Evolutionary conservation across 1,140 invertebrate genomes (phyloP), one percentile per base, ranked within the genome.

Genomic region (Diorhabda elongata): DNA sequence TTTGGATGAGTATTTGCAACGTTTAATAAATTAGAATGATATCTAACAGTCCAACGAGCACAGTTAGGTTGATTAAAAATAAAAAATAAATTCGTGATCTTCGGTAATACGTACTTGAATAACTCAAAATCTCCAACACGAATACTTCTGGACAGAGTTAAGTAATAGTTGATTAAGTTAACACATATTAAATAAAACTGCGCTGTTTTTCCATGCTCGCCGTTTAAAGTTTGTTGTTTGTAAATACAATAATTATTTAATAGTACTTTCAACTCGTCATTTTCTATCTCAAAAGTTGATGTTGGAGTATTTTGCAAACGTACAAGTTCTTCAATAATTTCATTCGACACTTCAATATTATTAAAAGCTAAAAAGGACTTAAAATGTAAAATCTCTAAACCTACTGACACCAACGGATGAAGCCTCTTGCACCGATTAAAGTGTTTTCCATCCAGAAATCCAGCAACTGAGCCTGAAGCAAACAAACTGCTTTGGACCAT

Each of bases 361-460:
- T 64, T 5, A 64, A 47, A 45, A n/a, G 44, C 64, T 65, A 58
- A 57, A 42, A 67, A 61, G 6, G 57, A 67, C 41, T 63, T 42
- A 42, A 71, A 71, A 71, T 80, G 78, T 9, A 79, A 65, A 66
- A 75, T 74, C 72, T 75, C 64, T 57, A 81, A 66, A 6, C 72
- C 75, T 58, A 78, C 44, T 9, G 73, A 63, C 26, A 79, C 58
- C 45, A 80, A 58, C n/a, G 73, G 76, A 73, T 81, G 76, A 26
- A 81, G 68, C 26, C 26, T 26, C 26, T 26, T 26, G 26, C 26
- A 2, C 26, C 26, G 26, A 26, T 26, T 26, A 26, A 74, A 81
- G 68, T 81, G 75, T 69, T 79, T 80, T n/a, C 78, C 76, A 52
- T 58, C 64, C 8, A 78, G 41, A 69, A 80, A 78, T 61, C 76